Evolutionary conservation across 2,888 invertebrate species (phyloP).

Genomic region (Stenoptilia bipunctidactyla): DNA sequence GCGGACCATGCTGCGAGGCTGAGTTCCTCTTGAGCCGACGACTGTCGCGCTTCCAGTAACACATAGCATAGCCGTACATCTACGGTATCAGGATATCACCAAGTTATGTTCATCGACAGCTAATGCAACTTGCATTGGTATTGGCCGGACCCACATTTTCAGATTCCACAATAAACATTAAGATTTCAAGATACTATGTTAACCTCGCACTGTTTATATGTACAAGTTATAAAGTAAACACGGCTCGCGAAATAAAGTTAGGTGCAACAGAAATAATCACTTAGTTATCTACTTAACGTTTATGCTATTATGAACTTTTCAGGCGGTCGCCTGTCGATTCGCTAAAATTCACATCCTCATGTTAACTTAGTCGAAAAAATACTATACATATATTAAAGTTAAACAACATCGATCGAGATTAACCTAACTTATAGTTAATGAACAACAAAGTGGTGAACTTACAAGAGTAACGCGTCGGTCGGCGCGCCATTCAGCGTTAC

Average conservation of each 20-base stretch:
- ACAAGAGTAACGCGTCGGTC: conserved; percentile 47
- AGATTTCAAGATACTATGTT: conserved; percentile 44
- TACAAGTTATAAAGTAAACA: conserved; percentile 60
- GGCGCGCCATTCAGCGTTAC: conserved; percentile 46
- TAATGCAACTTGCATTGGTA: conserved; percentile 47
- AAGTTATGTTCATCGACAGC: conserved; percentile 37
- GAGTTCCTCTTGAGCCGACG: conserved; percentile 27
- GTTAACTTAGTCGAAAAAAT: conserved; percentile 58
- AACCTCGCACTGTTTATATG: conserved; percentile 62
- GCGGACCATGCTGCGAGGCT: conserved; percentile 41
- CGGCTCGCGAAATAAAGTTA: conserved; percentile 57
- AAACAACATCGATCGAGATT: conserved; percentile 66
- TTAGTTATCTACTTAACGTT: conserved; percentile 57
- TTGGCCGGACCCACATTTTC: conserved; percentile 39
- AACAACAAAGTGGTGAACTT: conserved; percentile 70
- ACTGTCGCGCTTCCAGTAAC: conserved; percentile 33
- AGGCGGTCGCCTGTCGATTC: conserved; percentile 57
- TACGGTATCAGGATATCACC: conserved; percentile 41
- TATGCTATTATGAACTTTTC: conserved; percentile 55
- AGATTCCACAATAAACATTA: conserved; percentile 54
- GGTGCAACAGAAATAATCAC: conserved; percentile 56
- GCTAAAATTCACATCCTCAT: conserved; percentile 63
- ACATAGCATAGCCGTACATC: conserved; percentile 45
- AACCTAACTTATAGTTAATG: conserved; percentile 68
- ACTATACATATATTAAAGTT: conserved; percentile 64